A percentile compares a stretch with the other conserved stretches of the same genome.
These are phyloP conservation scores for Crax fasciolata DNA, from an alignment of 2,797 vertebrate species.

Conservation along the genomic window DNA sequence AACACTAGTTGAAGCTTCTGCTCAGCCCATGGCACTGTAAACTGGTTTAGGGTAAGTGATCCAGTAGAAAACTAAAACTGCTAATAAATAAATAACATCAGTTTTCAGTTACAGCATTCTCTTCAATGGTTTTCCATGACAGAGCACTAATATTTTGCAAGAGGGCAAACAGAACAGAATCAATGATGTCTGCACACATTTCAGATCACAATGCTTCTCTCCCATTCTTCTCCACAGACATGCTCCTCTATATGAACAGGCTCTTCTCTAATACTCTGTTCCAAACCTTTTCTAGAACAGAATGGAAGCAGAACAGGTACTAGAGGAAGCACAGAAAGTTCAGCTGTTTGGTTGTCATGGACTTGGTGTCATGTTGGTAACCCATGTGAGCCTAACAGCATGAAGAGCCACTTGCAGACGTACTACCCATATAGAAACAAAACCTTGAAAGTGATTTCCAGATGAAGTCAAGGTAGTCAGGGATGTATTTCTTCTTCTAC, in stretches of 20 bases:
- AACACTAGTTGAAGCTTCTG: background rate
- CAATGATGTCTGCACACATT: accelerated
- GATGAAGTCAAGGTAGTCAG: background rate
- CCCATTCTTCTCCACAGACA: background rate
- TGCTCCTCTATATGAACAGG: background rate
- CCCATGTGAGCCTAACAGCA: background rate
- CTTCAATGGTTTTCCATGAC: background rate
- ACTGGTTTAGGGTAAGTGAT: background rate
- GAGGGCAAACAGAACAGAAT: background rate
- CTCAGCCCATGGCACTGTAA: background rate
- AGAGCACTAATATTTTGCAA: background rate
- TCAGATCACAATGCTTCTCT: background rate
- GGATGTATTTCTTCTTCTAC: background rate
- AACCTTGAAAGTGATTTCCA: background rate
- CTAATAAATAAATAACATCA: background rate
- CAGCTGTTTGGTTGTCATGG: background rate
- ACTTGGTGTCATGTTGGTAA: background rate
- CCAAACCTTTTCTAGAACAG: background rate
- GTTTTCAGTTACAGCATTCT: background rate
- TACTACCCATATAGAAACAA: background rate
- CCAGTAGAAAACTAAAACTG: background rate
- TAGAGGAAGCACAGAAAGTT: background rate
- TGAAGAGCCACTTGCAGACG: background rate
- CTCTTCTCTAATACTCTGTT: background rate
- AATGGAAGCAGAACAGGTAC: background rate